These are phyloP conservation scores for Buceros bicornis DNA, from an alignment of 2,797 vertebrate species.

Conservation along the genomic window DNA sequence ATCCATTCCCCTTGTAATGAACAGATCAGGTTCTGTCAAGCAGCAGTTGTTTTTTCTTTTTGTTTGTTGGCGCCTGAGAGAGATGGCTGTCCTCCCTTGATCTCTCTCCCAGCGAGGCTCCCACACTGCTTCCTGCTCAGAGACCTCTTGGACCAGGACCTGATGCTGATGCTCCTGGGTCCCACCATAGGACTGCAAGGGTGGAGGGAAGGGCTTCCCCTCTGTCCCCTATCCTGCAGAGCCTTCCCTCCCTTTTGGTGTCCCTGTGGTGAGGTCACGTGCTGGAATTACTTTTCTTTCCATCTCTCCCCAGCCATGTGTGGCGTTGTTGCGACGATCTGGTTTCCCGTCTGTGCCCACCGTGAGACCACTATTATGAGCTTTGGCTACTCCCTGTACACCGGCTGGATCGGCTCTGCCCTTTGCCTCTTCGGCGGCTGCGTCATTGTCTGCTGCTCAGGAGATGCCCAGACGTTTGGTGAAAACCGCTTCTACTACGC, in stretches of 20 bases:
- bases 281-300: not conserved
- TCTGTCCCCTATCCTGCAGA: not conserved
- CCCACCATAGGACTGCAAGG: rapidly evolving
- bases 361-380: constrained; percentile 90
- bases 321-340: constrained; percentile 90
- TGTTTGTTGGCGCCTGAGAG: not conserved
- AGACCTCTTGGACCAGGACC: not conserved
- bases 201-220: not conserved
- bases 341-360: constrained; percentile 95
- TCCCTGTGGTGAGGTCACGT: rapidly evolving
- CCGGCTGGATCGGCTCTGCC: constrained; percentile 92
- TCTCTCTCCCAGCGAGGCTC: not conserved
- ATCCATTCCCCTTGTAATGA: not conserved
- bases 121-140: not conserved
- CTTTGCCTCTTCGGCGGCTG: constrained; percentile 90
- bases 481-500: constrained; percentile 95
- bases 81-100: not conserved
- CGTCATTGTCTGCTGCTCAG: constrained; percentile 89
- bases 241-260: not conserved
- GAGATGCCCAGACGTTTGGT: constrained; percentile 85
- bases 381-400: constrained; percentile 95
- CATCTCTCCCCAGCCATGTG: constrained; percentile 85
- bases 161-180: not conserved
- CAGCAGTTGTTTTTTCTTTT: not conserved
- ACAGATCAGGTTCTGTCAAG: not conserved